Conservation (phyloP, 2,888 invertebrate genomes). For the Drosophila ochracea region DNA sequence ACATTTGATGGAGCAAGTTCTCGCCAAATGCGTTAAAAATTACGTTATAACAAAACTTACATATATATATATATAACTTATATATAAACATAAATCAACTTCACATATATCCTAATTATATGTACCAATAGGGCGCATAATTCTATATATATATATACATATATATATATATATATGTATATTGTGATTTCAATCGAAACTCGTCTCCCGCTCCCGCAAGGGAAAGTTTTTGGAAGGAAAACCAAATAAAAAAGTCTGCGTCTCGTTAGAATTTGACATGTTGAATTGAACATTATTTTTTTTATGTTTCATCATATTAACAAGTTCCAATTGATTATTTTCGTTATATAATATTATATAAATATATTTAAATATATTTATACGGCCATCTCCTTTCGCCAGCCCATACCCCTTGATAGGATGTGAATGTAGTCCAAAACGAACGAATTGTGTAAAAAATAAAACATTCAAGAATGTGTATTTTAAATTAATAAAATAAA, state of each 20-base stretch:
- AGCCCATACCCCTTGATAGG: conserved; percentile 26
- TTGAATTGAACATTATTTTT: conserved; percentile 50
- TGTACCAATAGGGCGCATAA: conserved; percentile 11
- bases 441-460: conserved; percentile 61
- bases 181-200: conserved; percentile 75
- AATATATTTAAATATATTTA: conserved; percentile 54
- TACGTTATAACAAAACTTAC: conserved; percentile 41
- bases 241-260: conserved; percentile 70
- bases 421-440: conserved; percentile 60
- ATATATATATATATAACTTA: conserved; percentile 36
- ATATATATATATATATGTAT: conserved; percentile 10
- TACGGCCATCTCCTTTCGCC: conserved; percentile 61
- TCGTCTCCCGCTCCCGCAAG: conserved; percentile 60
- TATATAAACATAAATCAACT: conserved; percentile 40
- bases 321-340: conserved; percentile 62
- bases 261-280: conserved; percentile 70
- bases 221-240: conserved; percentile 59
- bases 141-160: conserved; percentile 38
- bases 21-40: conserved; percentile 42
- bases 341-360: conserved; percentile 63
- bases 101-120: conserved; percentile 5
- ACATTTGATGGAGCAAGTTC: conserved; percentile 16
- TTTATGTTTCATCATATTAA: conserved; percentile 29
- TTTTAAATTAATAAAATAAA: conserved; percentile 63
- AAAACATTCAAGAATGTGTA: conserved; percentile 53